Evolutionary conservation across 2,888 invertebrate species (phyloP), one percentile per base, ranked within the genome.

Genomic region (Abrostola triplasia): DNA sequence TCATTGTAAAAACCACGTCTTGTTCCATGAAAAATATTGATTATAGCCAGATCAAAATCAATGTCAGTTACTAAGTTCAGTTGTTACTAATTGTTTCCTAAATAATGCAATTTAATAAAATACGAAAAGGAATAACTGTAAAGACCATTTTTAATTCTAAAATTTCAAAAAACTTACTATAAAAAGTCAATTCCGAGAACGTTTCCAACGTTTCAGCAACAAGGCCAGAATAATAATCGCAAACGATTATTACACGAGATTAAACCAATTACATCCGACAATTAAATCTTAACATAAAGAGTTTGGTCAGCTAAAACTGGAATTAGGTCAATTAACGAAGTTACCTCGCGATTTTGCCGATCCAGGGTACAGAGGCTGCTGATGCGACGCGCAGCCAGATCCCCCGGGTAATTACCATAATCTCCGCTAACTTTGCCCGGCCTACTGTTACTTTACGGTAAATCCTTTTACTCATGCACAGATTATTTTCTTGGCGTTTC

Each of bases 351-450:
- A 59, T 49, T 55, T 57, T 44, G 41, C 44, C 54, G 54, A 48
- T 37, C 56, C 40, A 42, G 41, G 57, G 58, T 48, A 70, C 60
- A 55, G 36, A 65, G 59, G 59, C 61, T 78, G 79, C 81, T 77
- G 81, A 81, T 62, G 71, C 53, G 50, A 59, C 53, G 12, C 55
- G 59, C 56, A 49, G 42, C 49, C 63, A 52, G 54, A 38, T 64
- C 41, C 56, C 64, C 57, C 48, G 41, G 35, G 54, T 57, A 61
- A 80, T 83, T 84, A 80, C 64, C 81, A 78, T 83, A 84, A 84
- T 79, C 83, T 65, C 70, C 49, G 70, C 37, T 49, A 67, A 71
- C 80, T 79, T 73, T 38, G 36, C 70, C 40, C 41, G 52, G 64
- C 63, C 73, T 73, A 61, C 65, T 54, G 67, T 24, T 72, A 67